Evolutionary conservation across 2,113 vertebrate species (phyloP), one percentile per base, ranked within the genome.

Genomic region (Odocoileus virginianus): DNA sequence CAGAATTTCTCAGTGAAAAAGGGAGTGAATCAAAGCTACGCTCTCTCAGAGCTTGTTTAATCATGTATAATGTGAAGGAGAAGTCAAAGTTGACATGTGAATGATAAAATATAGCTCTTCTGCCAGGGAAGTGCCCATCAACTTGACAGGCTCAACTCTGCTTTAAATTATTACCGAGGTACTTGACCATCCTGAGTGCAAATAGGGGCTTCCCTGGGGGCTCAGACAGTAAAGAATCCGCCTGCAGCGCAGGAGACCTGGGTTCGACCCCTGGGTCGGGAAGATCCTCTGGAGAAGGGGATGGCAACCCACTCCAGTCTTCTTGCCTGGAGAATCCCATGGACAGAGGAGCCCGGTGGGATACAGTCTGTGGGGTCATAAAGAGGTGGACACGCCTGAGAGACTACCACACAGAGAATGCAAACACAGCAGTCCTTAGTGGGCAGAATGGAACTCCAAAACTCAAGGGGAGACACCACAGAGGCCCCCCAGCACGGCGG

Each of bases 11-110:
- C 79, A 45, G n/a, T 92, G 43, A 60, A 97, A 93, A 93, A 79
- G 71, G 71, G 36, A 97, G 60, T 64, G 47, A 87, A 94, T 94
- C 96, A 92, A 45, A 40, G 76, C 84, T 84, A 61, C 1, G 21
- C 12, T 90, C 43, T 64, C 57, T 81, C 79, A 40, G 40, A 95
- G 54, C 67, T 50, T 89, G 87, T 96, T 94, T 97, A 90, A 95
- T 92, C 84, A 87, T 40, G 81, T 85, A 9, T 50, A 81, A 76
- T 58, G 91, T 74, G 79, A 87, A 45, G n/a, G 57, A 89, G 50
- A 92, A 89, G 52, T 84, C 89, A 96, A 94, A 91, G 40, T 2
- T 82, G 92, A 96, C 50, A 28, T 45, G n/a, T 27, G n/a, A 54
- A 45, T 87, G 86, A 76, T 36, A 87, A 95, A 96, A 74, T 67